These are phyloP conservation scores for Drosophila punjabiensis DNA, from an alignment of 1,140 invertebrate species.

Conservation along the genomic window DNA sequence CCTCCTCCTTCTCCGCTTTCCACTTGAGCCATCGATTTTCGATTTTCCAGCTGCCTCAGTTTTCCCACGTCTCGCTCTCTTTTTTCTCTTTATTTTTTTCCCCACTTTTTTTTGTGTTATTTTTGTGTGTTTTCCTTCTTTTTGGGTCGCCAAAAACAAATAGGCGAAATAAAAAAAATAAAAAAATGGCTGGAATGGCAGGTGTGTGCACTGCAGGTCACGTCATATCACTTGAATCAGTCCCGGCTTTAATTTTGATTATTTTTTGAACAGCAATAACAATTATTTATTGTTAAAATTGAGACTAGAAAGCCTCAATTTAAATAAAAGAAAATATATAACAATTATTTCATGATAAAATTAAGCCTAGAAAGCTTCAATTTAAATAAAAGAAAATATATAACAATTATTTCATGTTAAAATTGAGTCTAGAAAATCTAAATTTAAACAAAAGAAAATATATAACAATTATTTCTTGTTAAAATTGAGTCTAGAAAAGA, in stretches of 20 bases:
- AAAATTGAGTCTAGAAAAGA: too few relatives aligned
- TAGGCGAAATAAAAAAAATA: conserved; percentile 1
- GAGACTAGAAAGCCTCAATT: not conserved
- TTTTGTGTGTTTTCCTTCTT: conserved; percentile 7
- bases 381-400: too few relatives aligned
- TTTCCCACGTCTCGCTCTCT: conserved; percentile 4
- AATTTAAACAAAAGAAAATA: too few relatives aligned
- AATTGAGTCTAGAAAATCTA: too few relatives aligned
- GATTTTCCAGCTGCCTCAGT: conserved; percentile 51
- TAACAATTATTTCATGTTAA: too few relatives aligned
- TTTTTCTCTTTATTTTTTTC: not conserved
- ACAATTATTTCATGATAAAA: too few relatives aligned
- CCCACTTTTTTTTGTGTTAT: not conserved
- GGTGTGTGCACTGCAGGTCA: conserved; percentile 27
- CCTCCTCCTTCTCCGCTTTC: not conserved
- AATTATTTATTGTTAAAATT: not conserved
- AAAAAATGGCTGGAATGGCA: not conserved
- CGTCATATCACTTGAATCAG: conserved; percentile 22
- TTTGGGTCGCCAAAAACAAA: conserved; percentile 32
- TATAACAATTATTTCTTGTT: too few relatives aligned
- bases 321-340: not conserved
- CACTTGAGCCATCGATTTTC: conserved; percentile 71
- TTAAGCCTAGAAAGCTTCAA: too few relatives aligned
- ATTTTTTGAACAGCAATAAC: not conserved
- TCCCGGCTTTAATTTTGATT: conserved; percentile 11